Base-by-base conservation (phyloP, 2,113 vertebrate species). In the Pipa parva region DNA sequence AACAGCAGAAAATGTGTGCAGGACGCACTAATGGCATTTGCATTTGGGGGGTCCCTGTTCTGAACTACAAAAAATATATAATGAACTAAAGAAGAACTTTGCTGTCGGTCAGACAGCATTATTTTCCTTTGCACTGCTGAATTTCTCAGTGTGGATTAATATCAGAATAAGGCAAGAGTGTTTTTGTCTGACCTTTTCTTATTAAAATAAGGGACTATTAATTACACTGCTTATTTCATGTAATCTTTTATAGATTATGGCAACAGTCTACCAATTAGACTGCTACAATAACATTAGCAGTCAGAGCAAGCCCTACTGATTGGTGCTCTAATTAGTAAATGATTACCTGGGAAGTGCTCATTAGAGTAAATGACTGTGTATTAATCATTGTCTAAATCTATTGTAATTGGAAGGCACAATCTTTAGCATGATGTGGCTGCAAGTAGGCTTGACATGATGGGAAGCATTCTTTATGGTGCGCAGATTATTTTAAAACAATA, bases 241-340 rank as follows among this genome's bases (percentile, higher is more conserved):
- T 60, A 68, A 68, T 68, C 56, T 68, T 51, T 68, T 68, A 68
- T 59, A 68, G 56, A 68, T 59, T 68, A 51, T 39, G 65, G 56
- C 56, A 59, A 59, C 17, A 17, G 24, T 33, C 46, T 1, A 56
- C 46, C 65, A 59, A 68, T 68, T 68, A 68, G 31, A 60, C 37
- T 51, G 65, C 56, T 39, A 68, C 39, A 68, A 68, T 46, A 59
- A 59, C 24, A 56, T 68, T 50, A 50, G 42, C 55, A 24, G 65
- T 29, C n/a, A 8, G 21, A 27, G 2, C 29, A 42, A 20, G 31
- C 58, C 31, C 45, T 20, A 17, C 46, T 68, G 65, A 68, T 68
- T 68, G 65, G 56, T 25, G 24, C 22, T 46, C 39, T 59, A 59
- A 68, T 68, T 68, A 68, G 55, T 68, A 68, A 68, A 68, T 68